Percentiles rank a stretch among this genome's conserved stretches.
Evolutionary conservation across 1,140 invertebrate species (phyloP).

Genomic region (Drosophila athabasca): DNA sequence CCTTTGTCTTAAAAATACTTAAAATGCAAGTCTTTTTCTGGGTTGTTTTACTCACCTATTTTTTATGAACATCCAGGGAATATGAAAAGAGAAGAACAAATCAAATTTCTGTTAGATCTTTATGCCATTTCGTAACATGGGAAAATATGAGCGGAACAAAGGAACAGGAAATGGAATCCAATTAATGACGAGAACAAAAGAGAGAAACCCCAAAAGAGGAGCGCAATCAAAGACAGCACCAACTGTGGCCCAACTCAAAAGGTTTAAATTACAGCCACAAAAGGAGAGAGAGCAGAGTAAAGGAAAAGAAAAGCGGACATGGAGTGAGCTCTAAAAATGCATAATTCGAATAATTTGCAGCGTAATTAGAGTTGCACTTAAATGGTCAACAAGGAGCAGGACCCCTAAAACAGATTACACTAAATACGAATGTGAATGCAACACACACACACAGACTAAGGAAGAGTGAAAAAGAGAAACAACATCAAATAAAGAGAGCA

Average conservation of each 20-base stretch:
- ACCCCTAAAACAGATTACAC: constrained; percentile 66
- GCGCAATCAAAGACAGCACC: too few species aligned
- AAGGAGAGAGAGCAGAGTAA: too few species aligned
- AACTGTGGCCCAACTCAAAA: not conserved
- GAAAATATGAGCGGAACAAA: not conserved
- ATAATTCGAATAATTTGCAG: constrained; percentile 68
- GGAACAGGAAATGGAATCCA: not conserved
- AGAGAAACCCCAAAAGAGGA: too few species aligned
- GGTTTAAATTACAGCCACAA: constrained; percentile 16
- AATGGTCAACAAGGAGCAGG: constrained; percentile 75
- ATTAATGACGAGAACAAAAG: not conserved
- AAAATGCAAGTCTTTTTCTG: too few species aligned
- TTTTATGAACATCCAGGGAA: not conserved
- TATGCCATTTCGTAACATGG: not conserved
- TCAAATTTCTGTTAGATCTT: not conserved
- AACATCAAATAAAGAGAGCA: constrained; percentile 18
- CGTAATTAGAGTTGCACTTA: constrained; percentile 77
- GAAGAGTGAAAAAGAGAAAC: constrained; percentile 33
- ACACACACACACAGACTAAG: constrained; percentile 2
- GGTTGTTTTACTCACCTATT: constrained; percentile 20
- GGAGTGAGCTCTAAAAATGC: constrained; percentile 29
- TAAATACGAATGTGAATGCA: constrained; percentile 54
- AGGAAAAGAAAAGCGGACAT: not conserved
- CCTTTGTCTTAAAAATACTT: too few species aligned
- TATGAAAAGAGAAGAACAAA: constrained; percentile 24